A percentile compares a stretch with the other conserved stretches of the same genome.
phyloP scores from a whole-genome alignment of 2,888 invertebrate species.

The Hydropsyche betteni region DNA sequence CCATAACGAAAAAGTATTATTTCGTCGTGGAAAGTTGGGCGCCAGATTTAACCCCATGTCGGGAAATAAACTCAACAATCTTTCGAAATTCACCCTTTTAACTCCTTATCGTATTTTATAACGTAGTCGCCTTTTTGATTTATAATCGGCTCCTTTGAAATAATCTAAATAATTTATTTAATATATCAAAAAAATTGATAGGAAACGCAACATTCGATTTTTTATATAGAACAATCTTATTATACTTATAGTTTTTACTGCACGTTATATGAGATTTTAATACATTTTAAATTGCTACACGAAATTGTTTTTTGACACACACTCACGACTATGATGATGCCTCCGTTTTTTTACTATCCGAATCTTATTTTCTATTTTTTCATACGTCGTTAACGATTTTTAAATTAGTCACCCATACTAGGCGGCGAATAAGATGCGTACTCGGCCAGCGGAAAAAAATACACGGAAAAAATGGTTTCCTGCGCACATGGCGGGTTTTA shows the following conservation, averaged over 20 bases:
- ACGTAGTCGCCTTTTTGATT: conserved; percentile 1
- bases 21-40: conserved; percentile 31
- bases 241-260: neutral
- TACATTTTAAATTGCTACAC: conserved; percentile 10
- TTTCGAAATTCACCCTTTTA: no score
- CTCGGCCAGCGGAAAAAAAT: conserved; percentile 24
- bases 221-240: neutral
- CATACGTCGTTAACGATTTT: conserved; percentile 49
- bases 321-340: neutral
- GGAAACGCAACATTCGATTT: neutral
- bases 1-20: conserved; percentile 30
- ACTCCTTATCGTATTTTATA: no score
- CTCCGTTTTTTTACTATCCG: neutral
- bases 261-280: neutral
- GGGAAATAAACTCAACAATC: no score
- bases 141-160: conserved; percentile 38
- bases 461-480: conserved; percentile 42
- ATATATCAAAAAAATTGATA: conserved; percentile 2
- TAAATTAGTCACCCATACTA: conserved; percentile 47
- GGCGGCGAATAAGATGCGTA: conserved; percentile 37
- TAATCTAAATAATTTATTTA: conserved; percentile 37
- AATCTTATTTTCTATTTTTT: neutral
- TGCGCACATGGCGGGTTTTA: conserved; percentile 40
- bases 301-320: neutral
- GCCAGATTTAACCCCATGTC: no score